phyloP scores from a whole-genome alignment of 1,140 invertebrate species.

The Drosophila biarmipes region DNA sequence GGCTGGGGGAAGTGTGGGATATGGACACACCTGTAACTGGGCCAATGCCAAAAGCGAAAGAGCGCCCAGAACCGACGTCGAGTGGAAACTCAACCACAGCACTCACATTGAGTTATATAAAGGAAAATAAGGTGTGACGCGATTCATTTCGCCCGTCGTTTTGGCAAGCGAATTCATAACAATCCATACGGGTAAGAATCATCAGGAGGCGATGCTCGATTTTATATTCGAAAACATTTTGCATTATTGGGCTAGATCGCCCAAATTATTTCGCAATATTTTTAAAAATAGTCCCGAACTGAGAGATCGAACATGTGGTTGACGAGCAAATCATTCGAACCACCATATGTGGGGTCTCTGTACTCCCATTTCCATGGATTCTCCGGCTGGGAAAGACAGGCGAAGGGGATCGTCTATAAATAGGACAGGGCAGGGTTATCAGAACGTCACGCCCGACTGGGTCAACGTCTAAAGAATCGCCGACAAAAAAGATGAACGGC shows the following conservation, averaged over 20 bases:
- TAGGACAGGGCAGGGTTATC: conserved; percentile 77
- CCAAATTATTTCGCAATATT: conserved; percentile 63
- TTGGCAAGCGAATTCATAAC: conserved; percentile 64
- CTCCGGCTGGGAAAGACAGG: conserved; percentile 1
- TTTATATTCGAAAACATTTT: conserved; percentile 45
- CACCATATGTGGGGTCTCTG: conserved; percentile 55
- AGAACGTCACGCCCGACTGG: conserved; percentile 74
- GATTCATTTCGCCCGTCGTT: conserved; percentile 54
- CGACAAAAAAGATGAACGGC: conserved; percentile 23
- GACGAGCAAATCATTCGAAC: conserved; percentile 42
- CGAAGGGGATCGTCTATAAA: conserved; percentile 51
- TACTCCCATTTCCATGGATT: conserved; percentile 17
- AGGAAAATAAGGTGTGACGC: conserved; percentile 63
- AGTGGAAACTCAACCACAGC: conserved; percentile 34
- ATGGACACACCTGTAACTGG: conserved; percentile 70
- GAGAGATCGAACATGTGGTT: conserved; percentile 73
- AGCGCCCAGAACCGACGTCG: conserved; percentile 16
- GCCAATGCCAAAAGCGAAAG: conserved; percentile 63
- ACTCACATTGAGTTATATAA: conserved; percentile 65
- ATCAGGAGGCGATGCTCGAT: conserved; percentile 50
- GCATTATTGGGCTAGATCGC: conserved; percentile 49
- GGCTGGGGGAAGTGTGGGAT: conserved; percentile 14
- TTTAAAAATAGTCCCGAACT: conserved; percentile 55
- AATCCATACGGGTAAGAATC: conserved; percentile 42
- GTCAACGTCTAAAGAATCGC: conserved; percentile 58